Conservation (phyloP, 1,140 invertebrate species). For the Oedothorax gibbosus region DNA sequence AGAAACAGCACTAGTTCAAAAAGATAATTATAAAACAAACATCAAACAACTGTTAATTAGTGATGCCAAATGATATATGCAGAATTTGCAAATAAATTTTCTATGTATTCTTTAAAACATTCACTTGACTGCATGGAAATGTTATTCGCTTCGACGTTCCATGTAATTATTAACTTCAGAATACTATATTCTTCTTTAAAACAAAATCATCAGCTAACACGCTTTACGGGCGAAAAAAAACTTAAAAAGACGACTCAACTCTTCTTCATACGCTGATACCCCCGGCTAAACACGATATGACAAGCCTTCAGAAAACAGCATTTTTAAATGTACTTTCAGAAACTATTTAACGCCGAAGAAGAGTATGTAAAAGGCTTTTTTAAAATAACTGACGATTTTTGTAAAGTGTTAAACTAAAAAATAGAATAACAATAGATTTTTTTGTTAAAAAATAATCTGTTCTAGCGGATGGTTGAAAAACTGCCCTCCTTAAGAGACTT, state of each 20-base stretch:
- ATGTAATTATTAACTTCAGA: slow-evolving; percentile 41
- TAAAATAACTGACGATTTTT: slow-evolving; percentile 13
- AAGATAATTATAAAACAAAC: too few relatives aligned
- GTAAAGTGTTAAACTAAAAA: slow-evolving; percentile 4
- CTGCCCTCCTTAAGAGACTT: too few relatives aligned
- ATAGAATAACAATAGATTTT: neutral
- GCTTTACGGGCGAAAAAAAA: neutral
- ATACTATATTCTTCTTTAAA: neutral
- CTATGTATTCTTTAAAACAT: neutral
- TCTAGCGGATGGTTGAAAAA: too few relatives aligned
- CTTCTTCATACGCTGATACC: slow-evolving; percentile 43
- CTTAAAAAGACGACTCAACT: slow-evolving; percentile 16
- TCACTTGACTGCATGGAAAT: slow-evolving; percentile 2
- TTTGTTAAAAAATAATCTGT: neutral
- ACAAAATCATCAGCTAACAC: neutral
- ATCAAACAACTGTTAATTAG: too few relatives aligned
- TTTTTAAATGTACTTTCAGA: slow-evolving; percentile 3
- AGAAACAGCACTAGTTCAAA: too few relatives aligned
- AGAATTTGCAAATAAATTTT: neutral
- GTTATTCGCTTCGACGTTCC: neutral
- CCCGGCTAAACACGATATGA: slow-evolving; percentile 22
- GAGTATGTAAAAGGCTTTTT: neutral
- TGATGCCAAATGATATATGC: too few relatives aligned
- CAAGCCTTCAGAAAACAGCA: neutral
- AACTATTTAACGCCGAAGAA: neutral